Conservation (phyloP, 2,113 vertebrate species). For the Lamprologus lemairii region DNA sequence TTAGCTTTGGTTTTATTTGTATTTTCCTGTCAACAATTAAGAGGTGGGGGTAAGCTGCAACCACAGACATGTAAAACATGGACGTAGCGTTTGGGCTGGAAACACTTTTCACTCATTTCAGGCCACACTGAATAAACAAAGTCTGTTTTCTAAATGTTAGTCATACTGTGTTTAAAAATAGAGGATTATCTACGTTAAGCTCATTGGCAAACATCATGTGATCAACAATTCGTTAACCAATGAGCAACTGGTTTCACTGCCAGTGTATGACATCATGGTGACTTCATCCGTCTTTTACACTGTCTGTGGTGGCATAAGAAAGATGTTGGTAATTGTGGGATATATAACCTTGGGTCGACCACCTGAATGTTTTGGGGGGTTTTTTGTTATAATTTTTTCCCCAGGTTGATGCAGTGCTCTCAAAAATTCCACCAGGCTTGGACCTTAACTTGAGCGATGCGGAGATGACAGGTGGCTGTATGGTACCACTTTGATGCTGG, state of each 20-base stretch:
- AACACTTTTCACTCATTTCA: background rate
- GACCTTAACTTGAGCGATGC: background rate
- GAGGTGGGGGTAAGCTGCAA: background rate
- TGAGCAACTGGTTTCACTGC: background rate
- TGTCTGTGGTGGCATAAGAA: background rate
- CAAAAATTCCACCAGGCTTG: background rate
- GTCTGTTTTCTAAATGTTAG: background rate
- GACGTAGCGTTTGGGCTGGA: background rate
- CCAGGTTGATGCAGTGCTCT: background rate
- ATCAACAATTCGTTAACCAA: background rate
- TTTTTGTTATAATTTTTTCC: background rate
- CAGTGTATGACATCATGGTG: background rate
- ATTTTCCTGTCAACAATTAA: background rate
- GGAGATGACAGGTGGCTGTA: background rate
- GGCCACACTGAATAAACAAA: background rate
- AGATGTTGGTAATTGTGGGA: background rate
- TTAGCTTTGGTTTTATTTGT: background rate
- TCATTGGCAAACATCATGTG: background rate
- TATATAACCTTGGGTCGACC: fast-evolving
- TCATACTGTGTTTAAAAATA: background rate
- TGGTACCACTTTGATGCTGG: background rate
- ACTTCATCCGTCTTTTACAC: background rate
- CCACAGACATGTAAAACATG: background rate
- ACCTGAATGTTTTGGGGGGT: background rate
- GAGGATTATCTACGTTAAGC: background rate